Conservation (phyloP, 2,888 invertebrate genomes). For the Baccha elongata region DNA sequence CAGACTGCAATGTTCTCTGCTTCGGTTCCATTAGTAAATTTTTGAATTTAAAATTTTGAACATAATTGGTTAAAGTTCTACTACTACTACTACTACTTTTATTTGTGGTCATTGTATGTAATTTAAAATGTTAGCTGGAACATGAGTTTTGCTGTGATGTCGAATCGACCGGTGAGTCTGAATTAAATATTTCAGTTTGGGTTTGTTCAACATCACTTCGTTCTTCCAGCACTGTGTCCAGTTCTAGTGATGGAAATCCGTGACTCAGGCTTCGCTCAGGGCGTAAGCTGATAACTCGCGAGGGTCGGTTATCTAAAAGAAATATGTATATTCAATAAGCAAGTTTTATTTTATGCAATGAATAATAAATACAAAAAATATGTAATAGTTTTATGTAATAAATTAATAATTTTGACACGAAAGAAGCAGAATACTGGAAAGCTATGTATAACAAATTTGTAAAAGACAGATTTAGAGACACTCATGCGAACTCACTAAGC, state of each 20-base stretch:
- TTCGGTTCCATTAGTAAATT: slow-evolving; percentile 39
- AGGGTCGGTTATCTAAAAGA: slow-evolving; percentile 83
- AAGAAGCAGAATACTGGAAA: slow-evolving; percentile 5
- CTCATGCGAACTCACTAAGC: slow-evolving; percentile 85
- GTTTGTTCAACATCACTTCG: slow-evolving; percentile 91
- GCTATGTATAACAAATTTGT: background rate
- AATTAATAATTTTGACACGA: too few relatives aligned
- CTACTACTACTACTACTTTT: slow-evolving; percentile 37
- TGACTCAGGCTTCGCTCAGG: slow-evolving; percentile 88
- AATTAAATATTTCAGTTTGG: slow-evolving; percentile 82
- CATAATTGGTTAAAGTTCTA: slow-evolving; percentile 20
- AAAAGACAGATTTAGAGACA: slow-evolving; percentile 75
- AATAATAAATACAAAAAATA: background rate
- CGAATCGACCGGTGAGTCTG: slow-evolving; percentile 81
- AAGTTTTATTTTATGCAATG: too few relatives aligned
- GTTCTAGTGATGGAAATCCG: slow-evolving; percentile 89
- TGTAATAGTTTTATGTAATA: too few relatives aligned
- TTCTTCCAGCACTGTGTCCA: slow-evolving; percentile 93
- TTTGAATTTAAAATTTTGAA: slow-evolving; percentile 43
- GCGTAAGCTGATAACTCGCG: slow-evolving; percentile 85
- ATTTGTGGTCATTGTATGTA: slow-evolving; percentile 70
- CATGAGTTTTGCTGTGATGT: slow-evolving; percentile 79
- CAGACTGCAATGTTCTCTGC: slow-evolving; percentile 48
- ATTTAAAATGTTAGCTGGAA: slow-evolving; percentile 80
- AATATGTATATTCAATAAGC: too few relatives aligned